Conservation (phyloP, 2,797 vertebrate species). For the Pachyuromys duprasi region DNA sequence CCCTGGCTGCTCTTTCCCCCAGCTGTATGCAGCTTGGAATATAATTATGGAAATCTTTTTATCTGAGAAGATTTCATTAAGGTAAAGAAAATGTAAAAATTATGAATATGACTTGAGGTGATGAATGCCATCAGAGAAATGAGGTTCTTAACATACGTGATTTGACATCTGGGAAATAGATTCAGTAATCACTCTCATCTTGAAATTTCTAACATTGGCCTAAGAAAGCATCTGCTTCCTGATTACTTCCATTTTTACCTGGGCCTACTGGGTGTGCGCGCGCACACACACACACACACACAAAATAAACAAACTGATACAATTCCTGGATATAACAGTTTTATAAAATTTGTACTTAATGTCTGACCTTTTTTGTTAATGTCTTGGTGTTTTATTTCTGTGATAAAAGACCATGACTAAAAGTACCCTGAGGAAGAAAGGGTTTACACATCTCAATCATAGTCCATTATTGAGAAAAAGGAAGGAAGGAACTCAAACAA, state of each 20-base stretch:
- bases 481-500: not conserved
- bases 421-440: not conserved
- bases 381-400: not conserved
- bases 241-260: not conserved
- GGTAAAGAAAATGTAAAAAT: constrained; percentile 78
- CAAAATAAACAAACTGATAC: not conserved
- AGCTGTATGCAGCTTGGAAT: constrained; percentile 35
- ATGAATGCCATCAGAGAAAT: constrained; percentile 63
- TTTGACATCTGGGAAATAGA: constrained; percentile 65
- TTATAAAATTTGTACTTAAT: constrained; percentile 36
- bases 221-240: constrained; percentile 58
- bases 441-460: not conserved
- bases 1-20: not conserved
- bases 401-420: not conserved
- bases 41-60: constrained; percentile 60
- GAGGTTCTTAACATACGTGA: constrained; percentile 48
- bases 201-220: constrained; percentile 48
- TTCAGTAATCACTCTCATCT: constrained; percentile 70
- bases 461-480: not conserved
- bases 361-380: constrained; percentile 49
- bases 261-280: not conserved
- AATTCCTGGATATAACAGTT: not conserved
- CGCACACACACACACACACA: fast-evolving
- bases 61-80: constrained; percentile 76
- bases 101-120: constrained; percentile 56